These are phyloP conservation scores for Leptinotarsa haldemani DNA, from an alignment of 2,888 invertebrate genomes.

Conservation along the genomic window DNA sequence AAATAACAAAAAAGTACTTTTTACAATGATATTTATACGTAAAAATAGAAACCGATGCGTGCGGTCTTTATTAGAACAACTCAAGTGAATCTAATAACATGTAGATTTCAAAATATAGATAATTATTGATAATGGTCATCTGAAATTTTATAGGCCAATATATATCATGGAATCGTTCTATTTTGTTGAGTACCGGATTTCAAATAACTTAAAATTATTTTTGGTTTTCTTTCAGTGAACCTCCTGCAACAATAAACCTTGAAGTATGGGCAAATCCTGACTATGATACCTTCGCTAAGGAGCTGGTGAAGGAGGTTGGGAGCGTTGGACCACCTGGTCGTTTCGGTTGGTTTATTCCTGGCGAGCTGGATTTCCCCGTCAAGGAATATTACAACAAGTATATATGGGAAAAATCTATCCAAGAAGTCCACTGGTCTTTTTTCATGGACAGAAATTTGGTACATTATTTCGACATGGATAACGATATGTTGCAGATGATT, in stretches of 20 bases:
- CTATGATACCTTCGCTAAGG: constrained; percentile 67
- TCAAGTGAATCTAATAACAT: too few species aligned
- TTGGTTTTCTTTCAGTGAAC: constrained; percentile 58
- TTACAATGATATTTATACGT: too few species aligned
- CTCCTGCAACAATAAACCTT: constrained; percentile 73
- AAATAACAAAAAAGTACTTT: too few species aligned
- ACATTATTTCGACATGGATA: constrained; percentile 66
- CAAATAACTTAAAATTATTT: too few species aligned
- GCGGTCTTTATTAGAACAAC: too few species aligned
- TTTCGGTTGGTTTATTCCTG: constrained; percentile 76
- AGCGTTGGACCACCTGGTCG: constrained; percentile 69
- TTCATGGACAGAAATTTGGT: constrained; percentile 67
- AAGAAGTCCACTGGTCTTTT: constrained; percentile 68
- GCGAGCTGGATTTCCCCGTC: constrained; percentile 58
- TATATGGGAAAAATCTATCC: constrained; percentile 55
- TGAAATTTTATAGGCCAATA: too few species aligned
- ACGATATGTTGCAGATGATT: constrained; percentile 29
- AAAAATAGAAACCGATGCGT: too few species aligned
- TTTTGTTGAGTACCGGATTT: too few species aligned
- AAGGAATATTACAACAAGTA: constrained; percentile 37
- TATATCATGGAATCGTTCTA: too few species aligned
- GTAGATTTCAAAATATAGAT: too few species aligned
- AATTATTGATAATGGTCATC: too few species aligned
- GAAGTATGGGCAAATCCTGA: constrained; percentile 79
- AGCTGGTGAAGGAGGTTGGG: constrained; percentile 69